Evolutionary conservation across 1,140 invertebrate species (phyloP).

Genomic region (Macrocentrus cingulum): DNA sequence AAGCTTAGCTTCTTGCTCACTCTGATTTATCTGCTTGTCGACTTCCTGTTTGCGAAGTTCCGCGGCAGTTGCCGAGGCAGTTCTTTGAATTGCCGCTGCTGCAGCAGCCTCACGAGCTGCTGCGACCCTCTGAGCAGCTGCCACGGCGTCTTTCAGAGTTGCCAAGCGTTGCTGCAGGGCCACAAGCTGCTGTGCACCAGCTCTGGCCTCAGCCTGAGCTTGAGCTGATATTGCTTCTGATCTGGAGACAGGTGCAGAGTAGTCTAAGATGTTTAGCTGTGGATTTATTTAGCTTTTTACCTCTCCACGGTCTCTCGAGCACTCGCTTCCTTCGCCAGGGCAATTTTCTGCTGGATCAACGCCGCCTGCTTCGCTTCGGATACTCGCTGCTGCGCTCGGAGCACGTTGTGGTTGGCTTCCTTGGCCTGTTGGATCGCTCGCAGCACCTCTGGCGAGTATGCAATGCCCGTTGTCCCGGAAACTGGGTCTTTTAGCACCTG

Average conservation of each 20-base stretch:
- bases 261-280: too few species aligned
- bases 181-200: constrained; percentile 51
- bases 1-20: constrained; percentile 54
- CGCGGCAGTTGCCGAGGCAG: constrained; percentile 51
- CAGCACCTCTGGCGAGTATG: constrained; percentile 49
- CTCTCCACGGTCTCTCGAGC: constrained; percentile 49
- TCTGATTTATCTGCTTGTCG: constrained; percentile 53
- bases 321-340: constrained; percentile 50
- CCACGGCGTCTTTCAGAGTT: constrained; percentile 52
- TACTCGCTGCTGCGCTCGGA: constrained; percentile 50
- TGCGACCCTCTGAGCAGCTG: constrained; percentile 54
- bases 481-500: constrained; percentile 44
- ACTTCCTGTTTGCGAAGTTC: constrained; percentile 56
- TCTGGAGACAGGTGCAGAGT: too few species aligned
- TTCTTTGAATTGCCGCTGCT: constrained; percentile 54
- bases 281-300: constrained; percentile 37
- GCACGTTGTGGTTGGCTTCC: constrained; percentile 53
- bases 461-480: constrained; percentile 48
- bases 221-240: constrained; percentile 52
- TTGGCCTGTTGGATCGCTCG: constrained; percentile 52
- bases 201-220: constrained; percentile 46
- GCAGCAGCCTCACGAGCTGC: constrained; percentile 53
- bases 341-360: constrained; percentile 51
- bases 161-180: constrained; percentile 55
- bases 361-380: constrained; percentile 50